Conservation (phyloP, 1,140 invertebrate genomes). For the Saccostrea echinata region DNA sequence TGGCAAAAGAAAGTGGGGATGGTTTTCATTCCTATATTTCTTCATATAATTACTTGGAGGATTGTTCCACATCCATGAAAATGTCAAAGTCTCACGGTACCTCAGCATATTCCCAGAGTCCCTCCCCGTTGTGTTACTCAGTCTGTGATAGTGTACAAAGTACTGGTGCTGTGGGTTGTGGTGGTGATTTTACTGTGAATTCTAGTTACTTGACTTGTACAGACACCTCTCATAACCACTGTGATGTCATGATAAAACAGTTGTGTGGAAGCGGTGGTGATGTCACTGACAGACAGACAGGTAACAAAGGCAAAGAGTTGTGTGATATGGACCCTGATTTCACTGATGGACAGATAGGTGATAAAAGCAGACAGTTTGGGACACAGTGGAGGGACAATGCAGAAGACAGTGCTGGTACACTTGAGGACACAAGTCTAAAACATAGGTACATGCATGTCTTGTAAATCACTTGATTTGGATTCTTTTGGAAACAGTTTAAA, state of each 20-base stretch:
- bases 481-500: too few relatives aligned
- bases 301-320: too few relatives aligned
- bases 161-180: neutral
- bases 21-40: neutral
- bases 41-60: neutral
- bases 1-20: neutral
- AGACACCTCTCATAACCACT: conserved; percentile 18
- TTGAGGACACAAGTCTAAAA: neutral
- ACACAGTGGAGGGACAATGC: neutral
- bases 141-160: neutral
- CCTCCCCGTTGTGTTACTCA: neutral
- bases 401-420: neutral
- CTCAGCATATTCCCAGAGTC: neutral
- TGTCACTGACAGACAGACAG: neutral
- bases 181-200: conserved; percentile 14
- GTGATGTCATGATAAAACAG: conserved; percentile 18
- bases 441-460: neutral
- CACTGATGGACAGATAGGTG: neutral
- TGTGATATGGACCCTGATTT: neutral
- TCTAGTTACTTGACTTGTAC: conserved; percentile 18
- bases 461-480: neutral
- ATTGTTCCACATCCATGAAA: neutral
- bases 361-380: neutral
- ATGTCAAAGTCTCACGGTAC: neutral
- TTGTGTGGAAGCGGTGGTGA: neutral